Percentiles rank a stretch among this genome's conserved stretches.
These are phyloP conservation scores for Tinamus major DNA, from an alignment of 2,797 vertebrate genomes.

Conservation along the genomic window DNA sequence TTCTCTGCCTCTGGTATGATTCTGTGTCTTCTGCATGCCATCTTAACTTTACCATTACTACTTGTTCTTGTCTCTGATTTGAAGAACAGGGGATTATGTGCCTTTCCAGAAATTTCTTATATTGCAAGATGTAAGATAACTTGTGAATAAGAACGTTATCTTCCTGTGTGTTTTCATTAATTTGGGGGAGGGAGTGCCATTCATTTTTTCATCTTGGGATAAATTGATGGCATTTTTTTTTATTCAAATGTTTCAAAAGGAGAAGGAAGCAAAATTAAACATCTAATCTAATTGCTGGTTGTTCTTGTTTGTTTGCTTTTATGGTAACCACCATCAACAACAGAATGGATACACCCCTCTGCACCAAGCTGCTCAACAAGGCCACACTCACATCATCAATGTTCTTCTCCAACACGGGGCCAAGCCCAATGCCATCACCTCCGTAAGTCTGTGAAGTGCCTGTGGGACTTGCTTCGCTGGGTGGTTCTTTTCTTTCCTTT, in stretches of 20 bases:
- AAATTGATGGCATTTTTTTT: not conserved
- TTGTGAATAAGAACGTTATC: not conserved
- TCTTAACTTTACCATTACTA: not conserved
- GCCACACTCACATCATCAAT: slow-evolving; percentile 98
- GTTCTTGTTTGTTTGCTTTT: slow-evolving; percentile 33
- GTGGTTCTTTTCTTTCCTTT: not conserved
- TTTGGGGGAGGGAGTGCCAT: not conserved
- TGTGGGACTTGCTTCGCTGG: not conserved
- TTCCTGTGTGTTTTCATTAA: not conserved
- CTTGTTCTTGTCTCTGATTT: not conserved
- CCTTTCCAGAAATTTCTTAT: not conserved
- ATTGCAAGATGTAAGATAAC: not conserved
- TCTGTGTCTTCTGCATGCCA: not conserved
- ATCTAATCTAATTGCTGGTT: not conserved
- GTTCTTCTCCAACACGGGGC: slow-evolving; percentile 92
- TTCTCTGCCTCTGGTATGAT: not conserved
- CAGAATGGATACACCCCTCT: slow-evolving; percentile 98
- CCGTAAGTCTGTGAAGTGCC: slow-evolving; percentile 79
- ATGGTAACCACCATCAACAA: rapidly evolving
- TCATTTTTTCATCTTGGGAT: not conserved
- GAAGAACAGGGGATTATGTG: not conserved
- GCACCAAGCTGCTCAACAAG: slow-evolving; percentile 98
- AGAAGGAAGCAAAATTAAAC: not conserved
- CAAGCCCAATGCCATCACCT: slow-evolving; percentile 93
- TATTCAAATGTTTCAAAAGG: not conserved